Percentiles rank a stretch among this genome's conserved stretches.
Evolutionary conservation across 2,113 vertebrate species (phyloP).

Genomic region (Cynopterus brachyotis): DNA sequence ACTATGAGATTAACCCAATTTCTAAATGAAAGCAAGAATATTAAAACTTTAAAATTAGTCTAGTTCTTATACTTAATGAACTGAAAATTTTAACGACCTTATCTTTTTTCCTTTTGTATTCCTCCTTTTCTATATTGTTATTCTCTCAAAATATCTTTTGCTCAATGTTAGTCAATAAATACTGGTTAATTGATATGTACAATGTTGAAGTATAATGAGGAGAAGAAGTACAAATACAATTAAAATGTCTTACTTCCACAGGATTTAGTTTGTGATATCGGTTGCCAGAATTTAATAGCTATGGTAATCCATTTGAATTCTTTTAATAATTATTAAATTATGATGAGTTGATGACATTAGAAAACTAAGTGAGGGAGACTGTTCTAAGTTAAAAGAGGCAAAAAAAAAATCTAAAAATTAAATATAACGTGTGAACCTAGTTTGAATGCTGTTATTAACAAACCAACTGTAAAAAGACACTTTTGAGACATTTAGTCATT

Average conservation of each 20-base stretch:
- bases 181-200: neutral
- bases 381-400: conserved; percentile 6
- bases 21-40: conserved; percentile 39
- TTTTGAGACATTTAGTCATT: neutral
- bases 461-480: neutral
- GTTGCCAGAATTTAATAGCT: conserved; percentile 29
- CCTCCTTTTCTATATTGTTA: neutral
- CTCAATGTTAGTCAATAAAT: conserved; percentile 12
- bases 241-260: neutral
- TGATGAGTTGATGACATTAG: neutral
- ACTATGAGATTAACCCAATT: neutral
- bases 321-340: conserved; percentile 41
- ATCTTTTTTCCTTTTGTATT: neutral
- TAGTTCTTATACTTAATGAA: neutral
- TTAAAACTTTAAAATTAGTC: conserved; percentile 36
- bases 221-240: neutral
- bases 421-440: neutral
- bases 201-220: neutral
- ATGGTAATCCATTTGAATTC: neutral
- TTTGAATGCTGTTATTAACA: neutral
- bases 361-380: neutral
- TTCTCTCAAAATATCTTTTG: conserved; percentile 3
- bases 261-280: neutral
- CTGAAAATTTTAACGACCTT: neutral
- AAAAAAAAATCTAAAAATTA: neutral